Conservation (phyloP, 1,140 invertebrate species). For the Drosophila chauvacae region DNA sequence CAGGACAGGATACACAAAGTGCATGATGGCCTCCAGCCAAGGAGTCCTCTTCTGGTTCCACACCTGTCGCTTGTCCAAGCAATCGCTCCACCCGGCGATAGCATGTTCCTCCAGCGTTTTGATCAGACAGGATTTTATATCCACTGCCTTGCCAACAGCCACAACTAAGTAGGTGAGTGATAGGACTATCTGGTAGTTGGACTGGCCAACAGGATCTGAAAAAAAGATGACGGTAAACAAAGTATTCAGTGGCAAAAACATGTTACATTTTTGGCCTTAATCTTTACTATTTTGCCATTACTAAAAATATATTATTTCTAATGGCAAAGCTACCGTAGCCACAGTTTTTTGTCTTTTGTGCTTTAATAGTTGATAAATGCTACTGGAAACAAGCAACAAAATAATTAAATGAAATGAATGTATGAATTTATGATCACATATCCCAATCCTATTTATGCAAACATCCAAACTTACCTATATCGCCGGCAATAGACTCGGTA, state of each 20-base stretch:
- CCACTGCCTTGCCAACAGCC: constrained; percentile 86
- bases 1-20: constrained; percentile 87
- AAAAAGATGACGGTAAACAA: neutral
- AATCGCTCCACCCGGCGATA: constrained; percentile 87
- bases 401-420: too few species aligned
- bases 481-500: constrained; percentile 68
- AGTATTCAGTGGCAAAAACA: too few species aligned
- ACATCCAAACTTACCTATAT: constrained; percentile 51
- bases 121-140: constrained; percentile 87
- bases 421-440: too few species aligned
- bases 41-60: constrained; percentile 91
- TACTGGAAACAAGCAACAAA: too few species aligned
- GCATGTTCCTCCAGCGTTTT: constrained; percentile 87
- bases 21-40: constrained; percentile 89
- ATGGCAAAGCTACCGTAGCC: too few species aligned
- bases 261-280: too few species aligned
- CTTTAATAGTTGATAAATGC: too few species aligned
- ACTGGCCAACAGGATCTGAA: constrained; percentile 78
- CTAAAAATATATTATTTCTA: too few species aligned
- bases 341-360: too few species aligned
- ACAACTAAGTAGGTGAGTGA: constrained; percentile 87
- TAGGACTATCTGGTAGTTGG: constrained; percentile 85
- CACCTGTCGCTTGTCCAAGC: constrained; percentile 90
- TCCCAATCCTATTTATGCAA: neutral
- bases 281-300: too few species aligned